Evolutionary conservation across 2,888 invertebrate species (phyloP), one percentile per base, ranked within the genome.

Genomic region (Lasioglossum morio): DNA sequence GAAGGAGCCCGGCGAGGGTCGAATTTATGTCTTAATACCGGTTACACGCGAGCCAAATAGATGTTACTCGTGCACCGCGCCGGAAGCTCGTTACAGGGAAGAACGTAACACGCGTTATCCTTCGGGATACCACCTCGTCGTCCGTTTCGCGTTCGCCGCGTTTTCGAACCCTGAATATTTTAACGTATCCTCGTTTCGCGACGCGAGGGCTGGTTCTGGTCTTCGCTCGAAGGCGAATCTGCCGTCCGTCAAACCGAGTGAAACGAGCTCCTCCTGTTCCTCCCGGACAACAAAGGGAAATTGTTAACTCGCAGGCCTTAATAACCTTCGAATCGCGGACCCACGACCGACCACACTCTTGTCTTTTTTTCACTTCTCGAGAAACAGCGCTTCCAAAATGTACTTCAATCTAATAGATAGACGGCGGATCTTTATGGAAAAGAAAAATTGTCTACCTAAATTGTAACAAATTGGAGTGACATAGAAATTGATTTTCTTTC

Each of bases 111-210:
- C 30, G 27, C 19, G n/a, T 23, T 43, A n/a, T 69, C 69, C 40
- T 37, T 19, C 69, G n/a, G 37, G 69, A 69, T 23, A n/a, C 37
- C 69, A 2, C 8, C 34, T 5, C 12, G n/a, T 40, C 66, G 34
- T 19, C 37, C 4, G 34, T 37, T n/a, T 69, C 37, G 37, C 69
- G 16, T 27, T 63, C 14, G 48, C 48, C 60, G 27, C 27, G 63
- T 30, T 63, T 63, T 63, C 73, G 86, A 78, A 88, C 86, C 82
- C 82, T 88, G 86, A 88, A 88, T 88, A 86, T 88, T 86, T 88
- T 69, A 88, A 82, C 86, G 80, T 70, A 84, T 88, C 80, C 78
- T 79, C 78, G 77, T 82, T 78, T 66, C 80, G 70, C 48, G 37
- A 37, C 69, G 23, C 37, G 37, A 69, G 37, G n/a, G 37, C 69